Conservation (phyloP, 2,113 vertebrate genomes). For the human (Homo sapiens) region GRCh38 chr22:42355501-42356000, state of each 20-base stretch:
- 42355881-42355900: neutral
- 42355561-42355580: neutral
- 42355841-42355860: rapidly evolving
- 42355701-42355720: rapidly evolving
- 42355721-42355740: neutral
- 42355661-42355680: neutral
- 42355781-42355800: neutral
- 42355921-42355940: neutral
- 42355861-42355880: rapidly evolving
- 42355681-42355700: neutral
- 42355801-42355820: rapidly evolving
- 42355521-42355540: neutral
- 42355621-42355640: neutral
- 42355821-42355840: too few species aligned
- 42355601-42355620: neutral
- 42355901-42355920: neutral
- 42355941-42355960: neutral
- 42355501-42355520: neutral
- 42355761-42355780: neutral
- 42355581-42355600: neutral
- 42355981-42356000: neutral
- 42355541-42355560: neutral
- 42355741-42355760: neutral
- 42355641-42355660: neutral
- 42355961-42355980: neutral